These are phyloP conservation scores for Eristalis pertinax DNA, from an alignment of 2,888 invertebrate species.

Conservation along the genomic window DNA sequence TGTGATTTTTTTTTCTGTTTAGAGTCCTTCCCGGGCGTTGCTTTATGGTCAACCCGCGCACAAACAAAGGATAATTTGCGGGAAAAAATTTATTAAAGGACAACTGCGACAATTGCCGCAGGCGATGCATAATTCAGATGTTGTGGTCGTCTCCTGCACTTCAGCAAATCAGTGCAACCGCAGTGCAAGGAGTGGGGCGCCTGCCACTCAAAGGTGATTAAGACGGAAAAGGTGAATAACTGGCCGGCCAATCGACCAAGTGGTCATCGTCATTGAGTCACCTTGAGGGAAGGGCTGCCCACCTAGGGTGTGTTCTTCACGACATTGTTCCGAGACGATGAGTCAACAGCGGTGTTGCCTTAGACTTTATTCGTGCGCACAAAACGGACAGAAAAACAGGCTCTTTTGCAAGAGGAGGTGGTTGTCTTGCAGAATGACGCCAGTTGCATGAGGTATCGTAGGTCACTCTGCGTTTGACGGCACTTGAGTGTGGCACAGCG, in stretches of 20 bases:
- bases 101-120: constrained; percentile 9
- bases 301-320: not conserved
- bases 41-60: constrained; percentile 3
- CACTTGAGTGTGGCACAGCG: too few relatives aligned
- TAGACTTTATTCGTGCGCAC: not conserved
- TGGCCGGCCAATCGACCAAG: constrained; percentile 1
- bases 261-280: constrained; percentile 6
- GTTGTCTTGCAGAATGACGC: not conserved
- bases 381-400: not conserved
- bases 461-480: not conserved
- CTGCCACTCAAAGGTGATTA: not conserved
- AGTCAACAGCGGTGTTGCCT: not conserved
- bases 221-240: constrained; percentile 11
- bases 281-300: constrained; percentile 18
- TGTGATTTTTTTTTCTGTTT: not conserved
- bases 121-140: constrained; percentile 8
- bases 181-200: not conserved
- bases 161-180: not conserved
- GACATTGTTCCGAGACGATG: not conserved
- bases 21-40: not conserved
- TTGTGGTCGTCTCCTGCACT: not conserved
- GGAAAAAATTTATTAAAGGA: not conserved
- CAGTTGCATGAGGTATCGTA: not conserved
- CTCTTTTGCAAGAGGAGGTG: not conserved
- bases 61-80: constrained; percentile 1